Percentiles rank a stretch among this genome's conserved stretches.
phyloP scores from a whole-genome alignment of 2,113 vertebrate species.

The Ciconia stormi region DNA sequence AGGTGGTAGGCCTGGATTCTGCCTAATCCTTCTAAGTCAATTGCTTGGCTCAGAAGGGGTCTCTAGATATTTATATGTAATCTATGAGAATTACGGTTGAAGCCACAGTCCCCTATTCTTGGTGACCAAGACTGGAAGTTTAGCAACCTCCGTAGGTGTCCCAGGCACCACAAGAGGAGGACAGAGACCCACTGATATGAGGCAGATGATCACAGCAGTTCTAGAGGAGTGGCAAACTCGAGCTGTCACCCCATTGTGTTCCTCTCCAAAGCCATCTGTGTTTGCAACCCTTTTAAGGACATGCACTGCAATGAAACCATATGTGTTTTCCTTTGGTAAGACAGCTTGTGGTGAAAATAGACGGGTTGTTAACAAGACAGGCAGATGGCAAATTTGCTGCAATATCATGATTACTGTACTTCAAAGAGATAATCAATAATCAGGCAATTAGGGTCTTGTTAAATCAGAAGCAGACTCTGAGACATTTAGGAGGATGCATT shows the following conservation, averaged over 20 bases:
- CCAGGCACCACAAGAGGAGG: not conserved
- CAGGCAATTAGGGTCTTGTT: slow-evolving; percentile 21
- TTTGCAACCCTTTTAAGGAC: slow-evolving; percentile 1
- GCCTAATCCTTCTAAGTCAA: not conserved
- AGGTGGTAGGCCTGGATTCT: not conserved
- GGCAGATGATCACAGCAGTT: not conserved
- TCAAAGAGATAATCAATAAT: slow-evolving; percentile 57
- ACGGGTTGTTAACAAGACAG: not conserved
- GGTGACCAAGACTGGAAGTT: not conserved
- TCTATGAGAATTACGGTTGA: not conserved
- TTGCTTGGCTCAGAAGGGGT: not conserved
- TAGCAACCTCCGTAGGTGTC: not conserved
- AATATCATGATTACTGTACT: not conserved
- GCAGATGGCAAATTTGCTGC: slow-evolving; percentile 48
- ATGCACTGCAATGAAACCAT: not conserved
- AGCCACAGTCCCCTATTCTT: not conserved
- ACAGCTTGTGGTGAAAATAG: slow-evolving; percentile 46
- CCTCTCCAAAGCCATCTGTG: slow-evolving; percentile 24
- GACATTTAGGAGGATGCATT: not conserved
- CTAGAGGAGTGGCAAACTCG: not conserved
- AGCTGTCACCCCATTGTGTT: not conserved
- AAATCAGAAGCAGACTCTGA: not conserved
- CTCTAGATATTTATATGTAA: not conserved
- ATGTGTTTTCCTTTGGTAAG: slow-evolving; percentile 31
- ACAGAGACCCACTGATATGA: not conserved